phyloP scores from a whole-genome alignment of 2,888 invertebrate species.

The Hirtodrosophila trivittata region DNA sequence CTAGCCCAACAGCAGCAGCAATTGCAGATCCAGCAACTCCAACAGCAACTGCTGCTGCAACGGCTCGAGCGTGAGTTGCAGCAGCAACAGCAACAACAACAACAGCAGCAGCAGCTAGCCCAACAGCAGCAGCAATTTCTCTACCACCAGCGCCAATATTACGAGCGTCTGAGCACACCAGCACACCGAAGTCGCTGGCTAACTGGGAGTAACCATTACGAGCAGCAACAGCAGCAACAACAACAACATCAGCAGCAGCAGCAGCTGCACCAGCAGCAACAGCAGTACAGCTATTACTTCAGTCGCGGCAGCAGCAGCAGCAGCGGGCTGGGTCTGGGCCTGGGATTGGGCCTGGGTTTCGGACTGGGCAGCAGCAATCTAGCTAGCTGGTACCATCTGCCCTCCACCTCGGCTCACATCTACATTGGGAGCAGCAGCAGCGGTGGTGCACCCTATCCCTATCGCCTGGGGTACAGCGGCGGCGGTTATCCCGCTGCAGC shows the following conservation, averaged over 20 bases:
- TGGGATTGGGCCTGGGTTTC: constrained; percentile 68
- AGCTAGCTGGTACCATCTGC: constrained; percentile 71
- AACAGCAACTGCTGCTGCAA: constrained; percentile 75
- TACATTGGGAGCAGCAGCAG: constrained; percentile 75
- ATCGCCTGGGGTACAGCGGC: constrained; percentile 61
- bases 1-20: constrained; percentile 79
- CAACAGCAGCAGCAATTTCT: constrained; percentile 51
- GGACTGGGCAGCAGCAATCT: constrained; percentile 73
- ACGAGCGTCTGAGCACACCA: constrained; percentile 46
- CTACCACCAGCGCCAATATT: constrained; percentile 64
- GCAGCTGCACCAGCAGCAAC: constrained; percentile 57
- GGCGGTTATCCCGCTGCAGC: constrained; percentile 72
- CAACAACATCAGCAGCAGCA: constrained; percentile 46
- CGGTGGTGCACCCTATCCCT: constrained; percentile 60
- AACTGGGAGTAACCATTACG: constrained; percentile 40
- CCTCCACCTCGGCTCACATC: constrained; percentile 77
- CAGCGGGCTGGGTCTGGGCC: constrained; percentile 70
- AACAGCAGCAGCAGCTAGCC: constrained; percentile 51
- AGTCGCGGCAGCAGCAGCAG: constrained; percentile 73
- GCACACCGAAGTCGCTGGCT: constrained; percentile 62
- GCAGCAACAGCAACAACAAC: constrained; percentile 63
- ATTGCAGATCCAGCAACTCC: constrained; percentile 73
- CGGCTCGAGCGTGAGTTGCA: constrained; percentile 74
- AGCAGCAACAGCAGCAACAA: constrained; percentile 41
- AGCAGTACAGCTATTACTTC: constrained; percentile 71